Conservation (phyloP, 2,113 vertebrate genomes). For the Morphnarchus princeps region DNA sequence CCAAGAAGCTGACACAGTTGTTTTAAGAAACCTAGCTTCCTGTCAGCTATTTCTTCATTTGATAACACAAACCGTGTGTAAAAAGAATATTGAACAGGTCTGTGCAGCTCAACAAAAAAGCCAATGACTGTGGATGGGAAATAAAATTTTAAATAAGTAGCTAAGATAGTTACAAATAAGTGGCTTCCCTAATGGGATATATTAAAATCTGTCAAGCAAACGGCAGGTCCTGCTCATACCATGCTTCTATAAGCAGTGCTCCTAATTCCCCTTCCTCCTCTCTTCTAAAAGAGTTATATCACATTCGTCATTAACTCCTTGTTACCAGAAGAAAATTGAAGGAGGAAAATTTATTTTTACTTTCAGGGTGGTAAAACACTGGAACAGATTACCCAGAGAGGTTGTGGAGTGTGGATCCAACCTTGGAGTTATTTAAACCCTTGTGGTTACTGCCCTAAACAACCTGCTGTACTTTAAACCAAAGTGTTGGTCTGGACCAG, state of each 20-base stretch:
- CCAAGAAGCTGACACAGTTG: not conserved
- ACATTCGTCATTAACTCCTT: not conserved
- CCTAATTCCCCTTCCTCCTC: not conserved
- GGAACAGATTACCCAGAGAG: not conserved
- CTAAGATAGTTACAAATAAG: not conserved
- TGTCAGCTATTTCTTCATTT: not conserved
- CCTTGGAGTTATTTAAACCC: not conserved
- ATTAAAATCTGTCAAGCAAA: not conserved
- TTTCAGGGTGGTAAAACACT: not conserved
- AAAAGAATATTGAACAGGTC: not conserved
- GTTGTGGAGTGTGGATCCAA: not conserved
- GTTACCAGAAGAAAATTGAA: not conserved
- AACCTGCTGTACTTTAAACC: not conserved
- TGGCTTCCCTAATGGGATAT: not conserved
- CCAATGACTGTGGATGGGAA: not conserved
- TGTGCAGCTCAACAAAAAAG: not conserved
- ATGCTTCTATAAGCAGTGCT: not conserved
- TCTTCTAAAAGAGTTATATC: not conserved
- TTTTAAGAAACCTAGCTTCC: not conserved
- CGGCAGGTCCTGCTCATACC: not conserved
- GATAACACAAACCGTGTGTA: not conserved
- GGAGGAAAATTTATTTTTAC: not conserved
- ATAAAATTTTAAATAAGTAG: not conserved
- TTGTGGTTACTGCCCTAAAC: not conserved
- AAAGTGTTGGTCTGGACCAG: not conserved